These are phyloP conservation scores for Lamprologus callipterus DNA, from an alignment of 2,113 vertebrate genomes.

Conservation along the genomic window DNA sequence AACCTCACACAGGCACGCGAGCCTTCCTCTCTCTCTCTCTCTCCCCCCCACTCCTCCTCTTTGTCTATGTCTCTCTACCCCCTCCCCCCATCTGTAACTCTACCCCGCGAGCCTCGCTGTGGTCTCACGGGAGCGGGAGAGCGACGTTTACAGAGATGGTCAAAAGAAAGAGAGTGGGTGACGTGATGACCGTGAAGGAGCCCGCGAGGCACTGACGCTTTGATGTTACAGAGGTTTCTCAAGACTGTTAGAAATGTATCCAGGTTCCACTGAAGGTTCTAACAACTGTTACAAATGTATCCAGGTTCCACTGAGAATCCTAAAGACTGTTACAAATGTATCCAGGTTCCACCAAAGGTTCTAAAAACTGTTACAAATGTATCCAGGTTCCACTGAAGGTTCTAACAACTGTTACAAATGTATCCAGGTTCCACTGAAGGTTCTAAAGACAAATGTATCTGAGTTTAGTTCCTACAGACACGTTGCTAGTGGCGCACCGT, in stretches of 20 bases:
- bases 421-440: not conserved
- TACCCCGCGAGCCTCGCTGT: constrained; percentile 20
- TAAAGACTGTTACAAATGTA: not conserved
- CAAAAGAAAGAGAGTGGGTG: not conserved
- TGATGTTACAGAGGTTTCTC: not conserved
- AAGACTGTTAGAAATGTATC: not conserved
- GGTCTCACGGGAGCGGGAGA: constrained; percentile 2
- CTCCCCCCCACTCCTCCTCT: not conserved
- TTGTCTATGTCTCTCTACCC: constrained; percentile 41
- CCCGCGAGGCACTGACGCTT: not conserved
- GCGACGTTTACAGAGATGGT: not conserved
- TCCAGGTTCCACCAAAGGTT: accelerated
- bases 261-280: accelerated
- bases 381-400: accelerated
- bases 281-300: accelerated
- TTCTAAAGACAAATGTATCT: not conserved
- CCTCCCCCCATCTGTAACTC: constrained; percentile 29
- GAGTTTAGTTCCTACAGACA: not conserved
- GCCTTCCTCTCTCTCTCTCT: not conserved
- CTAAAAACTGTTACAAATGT: accelerated
- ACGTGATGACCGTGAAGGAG: constrained; percentile 38
- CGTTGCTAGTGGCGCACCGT: not conserved
- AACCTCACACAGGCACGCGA: constrained; percentile 12
- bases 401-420: accelerated
- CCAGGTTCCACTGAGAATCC: accelerated